phyloP scores from a whole-genome alignment of 2,888 invertebrate genomes.

The Drosophila quasianomalipes region DNA sequence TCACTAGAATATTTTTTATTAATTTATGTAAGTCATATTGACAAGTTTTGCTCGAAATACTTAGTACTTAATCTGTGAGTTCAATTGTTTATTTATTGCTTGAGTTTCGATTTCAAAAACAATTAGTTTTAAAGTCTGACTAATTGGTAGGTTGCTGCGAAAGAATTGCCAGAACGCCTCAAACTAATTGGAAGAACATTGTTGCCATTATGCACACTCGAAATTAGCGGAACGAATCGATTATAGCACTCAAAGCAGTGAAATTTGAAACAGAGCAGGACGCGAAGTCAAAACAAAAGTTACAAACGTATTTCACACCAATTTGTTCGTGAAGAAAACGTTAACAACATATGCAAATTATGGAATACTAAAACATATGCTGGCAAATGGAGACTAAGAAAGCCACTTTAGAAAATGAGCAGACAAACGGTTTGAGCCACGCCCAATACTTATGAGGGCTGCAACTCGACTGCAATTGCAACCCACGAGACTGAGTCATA shows the following conservation, averaged over 20 bases:
- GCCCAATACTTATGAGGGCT: constrained; percentile 3
- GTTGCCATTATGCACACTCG: constrained; percentile 5
- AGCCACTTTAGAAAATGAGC: not conserved
- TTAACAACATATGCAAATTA: constrained; percentile 2
- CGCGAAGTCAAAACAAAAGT: constrained; percentile 5
- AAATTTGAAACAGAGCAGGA: not conserved
- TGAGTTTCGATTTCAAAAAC: not conserved
- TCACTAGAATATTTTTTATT: not conserved
- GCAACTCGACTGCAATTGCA: constrained; percentile 16
- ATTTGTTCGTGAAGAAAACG: not conserved
- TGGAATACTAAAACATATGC: not conserved
- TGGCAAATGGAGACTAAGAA: not conserved
- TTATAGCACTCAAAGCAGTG: constrained; percentile 13
- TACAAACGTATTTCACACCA: not conserved
- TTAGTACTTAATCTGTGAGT: not conserved
- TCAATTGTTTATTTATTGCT: not conserved
- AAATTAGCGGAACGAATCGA: constrained; percentile 24
- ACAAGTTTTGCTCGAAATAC: not conserved
- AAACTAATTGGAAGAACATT: constrained; percentile 7
- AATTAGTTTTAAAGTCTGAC: not conserved
- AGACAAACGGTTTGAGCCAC: constrained; percentile 15
- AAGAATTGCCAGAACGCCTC: not conserved
- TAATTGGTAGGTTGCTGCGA: not conserved
- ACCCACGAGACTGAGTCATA: constrained; percentile 35
- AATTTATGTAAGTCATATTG: not conserved